phyloP scores from a whole-genome alignment of 2,888 invertebrate genomes.

The Acholoe squamosa region DNA sequence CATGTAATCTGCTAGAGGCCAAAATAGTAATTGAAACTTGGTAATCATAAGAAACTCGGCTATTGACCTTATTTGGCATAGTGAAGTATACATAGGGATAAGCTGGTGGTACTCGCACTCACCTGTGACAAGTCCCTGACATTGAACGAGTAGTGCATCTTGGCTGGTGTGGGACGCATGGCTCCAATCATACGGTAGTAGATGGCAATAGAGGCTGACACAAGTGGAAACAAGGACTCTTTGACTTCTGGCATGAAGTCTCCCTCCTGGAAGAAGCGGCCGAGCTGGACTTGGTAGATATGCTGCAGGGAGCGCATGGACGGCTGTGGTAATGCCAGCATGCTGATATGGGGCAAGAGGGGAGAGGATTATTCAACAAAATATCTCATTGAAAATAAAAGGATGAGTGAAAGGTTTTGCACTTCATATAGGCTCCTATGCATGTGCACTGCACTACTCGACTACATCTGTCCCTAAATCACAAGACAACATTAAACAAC shows the following conservation, averaged over 20 bases:
- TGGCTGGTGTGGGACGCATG: conserved; percentile 83
- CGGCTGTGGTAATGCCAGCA: conserved; percentile 82
- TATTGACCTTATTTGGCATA: no score
- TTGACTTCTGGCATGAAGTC: conserved; percentile 82
- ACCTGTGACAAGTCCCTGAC: conserved; percentile 82
- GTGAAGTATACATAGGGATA: no score
- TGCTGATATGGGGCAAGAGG: conserved; percentile 72
- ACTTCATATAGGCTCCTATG: no score
- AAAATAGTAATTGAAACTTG: no score
- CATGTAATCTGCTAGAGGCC: no score
- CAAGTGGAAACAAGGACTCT: conserved; percentile 79
- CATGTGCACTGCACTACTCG: no score
- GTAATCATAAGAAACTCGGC: no score
- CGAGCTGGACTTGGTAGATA: conserved; percentile 83
- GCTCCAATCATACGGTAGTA: conserved; percentile 81
- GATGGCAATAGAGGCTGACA: conserved; percentile 81
- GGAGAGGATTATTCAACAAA: no score
- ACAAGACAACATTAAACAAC: no score
- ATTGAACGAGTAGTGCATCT: conserved; percentile 83
- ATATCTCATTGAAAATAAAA: no score
- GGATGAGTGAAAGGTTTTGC: no score
- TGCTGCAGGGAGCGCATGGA: conserved; percentile 82
- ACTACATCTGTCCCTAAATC: no score
- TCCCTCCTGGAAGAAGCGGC: conserved; percentile 82
- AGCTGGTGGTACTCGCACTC: neutral